Base-by-base conservation (phyloP, 1,140 invertebrate species). In the Drosophila sechellia region DNA sequence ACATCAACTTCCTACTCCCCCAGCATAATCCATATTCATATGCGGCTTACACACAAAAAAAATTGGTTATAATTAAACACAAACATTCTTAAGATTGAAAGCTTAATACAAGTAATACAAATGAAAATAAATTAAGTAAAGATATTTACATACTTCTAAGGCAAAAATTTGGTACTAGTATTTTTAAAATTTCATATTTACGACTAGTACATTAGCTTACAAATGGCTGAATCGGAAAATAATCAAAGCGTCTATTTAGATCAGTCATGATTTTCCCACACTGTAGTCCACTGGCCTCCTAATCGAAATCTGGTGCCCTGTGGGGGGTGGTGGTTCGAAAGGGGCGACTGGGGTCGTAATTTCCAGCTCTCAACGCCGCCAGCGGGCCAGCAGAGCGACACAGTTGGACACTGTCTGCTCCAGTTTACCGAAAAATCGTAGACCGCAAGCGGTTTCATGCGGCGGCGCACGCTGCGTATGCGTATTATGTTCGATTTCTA, bases 301-400 rank as follows among this genome's bases (percentile, higher is more conserved):
- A 86, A 86, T 86, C 81, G 78, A 72, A 68, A 71, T 59, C 70
- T n/a, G 11, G 10, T 2, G 60, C 83, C 79, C 83, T 64, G 79
- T 45, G 81, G 70, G 81, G 78, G 61, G 48, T 12, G 37, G 37
- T n/a, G 34, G 25, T n/a, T 59, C 25, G 6, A 22, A 27, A 25
- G 17, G 39, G 39, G 57, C 35, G 43, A 11, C 17, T 27, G 35
- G 61, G 72, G 73, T 83, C 77, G 83, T 86, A 86, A 86, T 83
- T 86, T 79, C 63, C 55, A 86, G 83, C 83, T 87, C 79, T 86
- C 83, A 86, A 73, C 83, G 71, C 83, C 45, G 84, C 61, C 83
- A 86, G 83, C 83, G 79, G 84, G 79, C 75, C 56, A 83, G 58
- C 83, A 49, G 75, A 54, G 83, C 83, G 40, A 71, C 83, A 79